Evolutionary conservation across 2,797 vertebrate genomes (phyloP), one percentile per base, ranked within the genome.

Genomic region (Schizopygopsis malacanthus): DNA sequence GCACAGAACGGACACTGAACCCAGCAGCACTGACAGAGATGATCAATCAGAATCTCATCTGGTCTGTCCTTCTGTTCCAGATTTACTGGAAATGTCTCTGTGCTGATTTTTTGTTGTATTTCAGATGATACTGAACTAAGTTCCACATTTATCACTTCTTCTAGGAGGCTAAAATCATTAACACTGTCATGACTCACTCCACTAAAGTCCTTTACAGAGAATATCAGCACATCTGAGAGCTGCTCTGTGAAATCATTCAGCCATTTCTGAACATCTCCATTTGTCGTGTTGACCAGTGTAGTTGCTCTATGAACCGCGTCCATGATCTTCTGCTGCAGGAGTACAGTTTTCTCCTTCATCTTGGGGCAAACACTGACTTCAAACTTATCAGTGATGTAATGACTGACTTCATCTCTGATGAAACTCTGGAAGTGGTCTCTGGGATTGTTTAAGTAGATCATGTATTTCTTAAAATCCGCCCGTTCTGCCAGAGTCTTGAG

Each of bases 341-440:
- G 8, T 25, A 63, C 0, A 25, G 18, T 79, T 22, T 78, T 78
- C 52, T 41, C 0, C 75, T 77, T 78, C 52, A 78, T 78, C 33
- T 59, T 78, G 33, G 75, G 52, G 1, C 4, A 1, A 59, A 59
- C 75, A 41, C 20, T 2, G 0, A 9, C 20, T 28, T 1, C 1
- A 43, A 79, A 63, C 0, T 63, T 28, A 47, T 67, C 43, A 67
- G n/a, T 47, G 3, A 80, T 63, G 10, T 15, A 80, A 25, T 2
- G 25, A 65, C 1, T 80, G 43, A 80, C 59, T 80, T 67, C 59
- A 65, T 80, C 78, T 80, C 0, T 80, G 59, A 80, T 33, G 25
- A 80, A 80, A 80, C 10, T 65, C 59, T 63, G 65, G 1, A 80
- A 80, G 4, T 80, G 59, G n/a, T 65, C 59, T 80, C 4, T 80